phyloP scores from a whole-genome alignment of 2,797 vertebrate genomes.

The Smutsia temminckii region DNA sequence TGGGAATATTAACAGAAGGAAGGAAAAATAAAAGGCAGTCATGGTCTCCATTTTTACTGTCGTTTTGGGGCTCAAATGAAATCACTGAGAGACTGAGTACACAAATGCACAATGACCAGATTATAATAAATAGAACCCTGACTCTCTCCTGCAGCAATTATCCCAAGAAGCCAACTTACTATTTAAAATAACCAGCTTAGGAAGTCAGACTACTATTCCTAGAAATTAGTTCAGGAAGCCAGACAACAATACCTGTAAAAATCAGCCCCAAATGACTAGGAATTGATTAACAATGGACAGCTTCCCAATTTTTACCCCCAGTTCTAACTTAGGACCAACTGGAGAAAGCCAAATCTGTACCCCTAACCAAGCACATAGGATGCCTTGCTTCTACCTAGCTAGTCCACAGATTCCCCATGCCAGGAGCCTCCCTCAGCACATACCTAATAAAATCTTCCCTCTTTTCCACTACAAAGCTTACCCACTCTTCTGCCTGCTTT shows the following conservation, averaged over 20 bases:
- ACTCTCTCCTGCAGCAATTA: not conserved
- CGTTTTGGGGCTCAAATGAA: not conserved
- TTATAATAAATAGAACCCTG: not conserved
- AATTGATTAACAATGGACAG: not conserved
- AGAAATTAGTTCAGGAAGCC: not conserved
- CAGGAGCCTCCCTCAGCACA: not conserved
- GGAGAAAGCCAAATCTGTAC: not conserved
- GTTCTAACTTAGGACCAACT: not conserved
- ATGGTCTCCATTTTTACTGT: not conserved
- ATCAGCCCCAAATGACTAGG: not conserved
- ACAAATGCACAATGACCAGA: not conserved
- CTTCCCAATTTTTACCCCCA: not conserved
- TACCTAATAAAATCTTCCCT: not conserved
- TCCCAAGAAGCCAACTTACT: not conserved
- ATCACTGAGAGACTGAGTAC: not conserved
- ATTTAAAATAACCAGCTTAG: not conserved
- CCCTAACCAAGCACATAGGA: not conserved
- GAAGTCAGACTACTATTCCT: too few species aligned
- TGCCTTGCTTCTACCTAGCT: not conserved
- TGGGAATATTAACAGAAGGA: not conserved
- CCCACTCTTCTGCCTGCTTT: not conserved
- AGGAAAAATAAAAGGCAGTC: not conserved
- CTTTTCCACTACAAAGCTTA: not conserved
- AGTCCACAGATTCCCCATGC: not conserved
- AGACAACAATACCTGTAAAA: not conserved